Conservation (phyloP, 2,888 invertebrate species). For the Heliconius charithonia region DNA sequence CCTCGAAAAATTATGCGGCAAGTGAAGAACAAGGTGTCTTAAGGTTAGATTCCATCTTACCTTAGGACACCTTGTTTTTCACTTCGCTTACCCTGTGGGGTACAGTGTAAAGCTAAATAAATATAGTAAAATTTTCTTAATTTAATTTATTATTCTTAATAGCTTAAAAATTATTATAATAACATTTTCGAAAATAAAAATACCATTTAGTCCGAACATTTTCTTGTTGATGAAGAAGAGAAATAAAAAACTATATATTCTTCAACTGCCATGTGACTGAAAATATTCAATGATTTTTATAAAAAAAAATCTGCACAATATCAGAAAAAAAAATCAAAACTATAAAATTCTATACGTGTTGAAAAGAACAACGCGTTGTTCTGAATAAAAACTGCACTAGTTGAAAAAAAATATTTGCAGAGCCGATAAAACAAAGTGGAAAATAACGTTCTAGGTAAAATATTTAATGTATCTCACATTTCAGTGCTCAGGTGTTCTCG, state of each 20-base stretch:
- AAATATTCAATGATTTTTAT: neutral
- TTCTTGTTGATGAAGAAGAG: neutral
- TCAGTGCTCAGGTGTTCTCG: constrained; percentile 49
- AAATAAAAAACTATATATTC: neutral
- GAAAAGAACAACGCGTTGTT: neutral
- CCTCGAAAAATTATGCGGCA: no score
- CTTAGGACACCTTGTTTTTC: no score
- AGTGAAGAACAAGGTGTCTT: no score
- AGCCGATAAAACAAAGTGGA: constrained; percentile 21
- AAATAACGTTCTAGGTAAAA: constrained; percentile 39
- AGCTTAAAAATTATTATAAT: no score
- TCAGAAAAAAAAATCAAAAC: neutral
- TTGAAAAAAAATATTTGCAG: constrained; percentile 5
- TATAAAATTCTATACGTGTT: constrained; percentile 16
- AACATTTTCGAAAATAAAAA: neutral
- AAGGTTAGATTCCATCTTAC: no score
- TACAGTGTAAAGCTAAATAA: neutral
- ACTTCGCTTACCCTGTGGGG: no score
- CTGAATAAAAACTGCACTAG: constrained; percentile 17
- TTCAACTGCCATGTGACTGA: neutral
- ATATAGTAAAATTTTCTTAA: no score
- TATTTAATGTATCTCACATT: constrained; percentile 47
- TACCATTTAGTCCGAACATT: neutral
- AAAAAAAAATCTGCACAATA: neutral
- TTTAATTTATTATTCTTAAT: no score